Conservation (phyloP, 2,797 vertebrate species). For the Rhabdophis nuchalis region DNA sequence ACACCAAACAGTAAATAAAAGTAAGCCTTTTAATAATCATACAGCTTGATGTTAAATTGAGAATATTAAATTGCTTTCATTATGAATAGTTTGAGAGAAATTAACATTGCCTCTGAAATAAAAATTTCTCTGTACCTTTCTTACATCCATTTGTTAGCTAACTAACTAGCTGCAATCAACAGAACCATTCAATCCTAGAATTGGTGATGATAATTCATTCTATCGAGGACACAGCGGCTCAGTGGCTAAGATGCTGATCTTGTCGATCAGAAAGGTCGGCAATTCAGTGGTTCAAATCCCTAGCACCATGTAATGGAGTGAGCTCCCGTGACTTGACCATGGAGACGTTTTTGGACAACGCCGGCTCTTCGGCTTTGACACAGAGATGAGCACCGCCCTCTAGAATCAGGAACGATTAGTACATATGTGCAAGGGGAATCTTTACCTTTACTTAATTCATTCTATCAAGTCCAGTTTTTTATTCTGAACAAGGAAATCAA, state of each 20-base stretch:
- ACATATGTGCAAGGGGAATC: no score
- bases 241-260: no score
- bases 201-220: neutral
- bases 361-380: no score
- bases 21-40: conserved; percentile 17
- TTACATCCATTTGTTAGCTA: conserved; percentile 30
- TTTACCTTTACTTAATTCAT: neutral
- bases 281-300: no score
- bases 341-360: no score
- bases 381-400: no score
- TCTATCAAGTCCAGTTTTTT: neutral
- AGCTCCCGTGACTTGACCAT: no score
- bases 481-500: neutral
- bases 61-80: conserved; percentile 34
- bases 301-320: no score
- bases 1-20: conserved; percentile 13
- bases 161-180: conserved; percentile 35
- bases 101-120: neutral
- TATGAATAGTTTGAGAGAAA: neutral
- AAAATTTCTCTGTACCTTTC: neutral
- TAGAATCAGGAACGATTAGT: no score
- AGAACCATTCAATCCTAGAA: neutral
- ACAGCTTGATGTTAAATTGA: neutral
- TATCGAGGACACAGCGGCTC: neutral
- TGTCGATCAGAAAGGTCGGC: no score